Evolutionary conservation across 2,888 invertebrate species (phyloP).

Genomic region (Lithophane leautieri): DNA sequence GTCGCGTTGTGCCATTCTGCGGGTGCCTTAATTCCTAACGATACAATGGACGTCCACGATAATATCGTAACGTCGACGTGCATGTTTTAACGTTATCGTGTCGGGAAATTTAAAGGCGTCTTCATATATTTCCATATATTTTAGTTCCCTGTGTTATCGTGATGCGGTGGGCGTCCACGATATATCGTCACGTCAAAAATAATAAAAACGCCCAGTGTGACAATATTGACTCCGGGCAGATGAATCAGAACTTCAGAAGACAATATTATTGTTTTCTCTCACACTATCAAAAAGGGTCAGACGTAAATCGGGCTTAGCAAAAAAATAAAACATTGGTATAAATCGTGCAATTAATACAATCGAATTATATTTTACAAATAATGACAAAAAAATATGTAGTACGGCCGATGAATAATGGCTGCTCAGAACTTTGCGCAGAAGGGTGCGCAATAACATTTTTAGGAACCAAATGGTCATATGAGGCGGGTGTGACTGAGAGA

Average conservation of each 20-base stretch:
- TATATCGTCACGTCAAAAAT: not conserved
- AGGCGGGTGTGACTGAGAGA: not conserved
- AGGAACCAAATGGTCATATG: not conserved
- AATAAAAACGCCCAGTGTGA: not conserved
- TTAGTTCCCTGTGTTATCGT: not conserved
- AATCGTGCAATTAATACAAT: conserved; percentile 22
- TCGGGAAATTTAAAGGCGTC: too few relatives aligned
- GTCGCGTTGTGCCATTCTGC: too few relatives aligned
- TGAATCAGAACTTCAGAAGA: too few relatives aligned
- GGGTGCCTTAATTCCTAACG: not conserved
- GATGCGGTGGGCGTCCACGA: not conserved
- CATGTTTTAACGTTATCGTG: too few relatives aligned
- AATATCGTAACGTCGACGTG: not conserved
- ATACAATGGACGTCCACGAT: not conserved
- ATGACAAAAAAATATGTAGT: not conserved
- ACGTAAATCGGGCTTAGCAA: conserved; percentile 8
- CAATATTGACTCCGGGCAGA: too few relatives aligned
- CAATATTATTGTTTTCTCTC: not conserved
- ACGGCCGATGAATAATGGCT: too few relatives aligned
- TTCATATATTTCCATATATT: not conserved
- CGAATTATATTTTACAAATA: conserved; percentile 10
- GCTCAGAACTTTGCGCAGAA: not conserved
- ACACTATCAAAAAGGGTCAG: not conserved
- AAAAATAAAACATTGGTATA: not conserved
- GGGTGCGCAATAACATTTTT: not conserved